Conservation (phyloP, 2,113 vertebrate genomes). For the Gyps fulvus region DNA sequence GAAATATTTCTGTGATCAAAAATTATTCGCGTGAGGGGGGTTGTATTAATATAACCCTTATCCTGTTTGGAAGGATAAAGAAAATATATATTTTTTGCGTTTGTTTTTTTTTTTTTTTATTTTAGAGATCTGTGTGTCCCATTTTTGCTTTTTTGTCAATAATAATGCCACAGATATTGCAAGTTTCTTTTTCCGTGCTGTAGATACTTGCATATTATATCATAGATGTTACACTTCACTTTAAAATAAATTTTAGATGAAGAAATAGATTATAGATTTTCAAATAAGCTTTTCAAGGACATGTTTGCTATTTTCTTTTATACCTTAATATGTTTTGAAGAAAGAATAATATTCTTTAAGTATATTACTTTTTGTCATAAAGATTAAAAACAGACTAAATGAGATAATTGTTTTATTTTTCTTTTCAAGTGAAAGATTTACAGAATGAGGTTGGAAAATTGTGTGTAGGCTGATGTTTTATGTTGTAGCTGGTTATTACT, state of each 20-base stretch:
- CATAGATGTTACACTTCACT: neutral
- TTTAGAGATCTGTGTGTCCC: neutral
- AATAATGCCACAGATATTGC: neutral
- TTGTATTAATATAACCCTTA: neutral
- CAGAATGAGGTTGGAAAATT: slow-evolving; percentile 75
- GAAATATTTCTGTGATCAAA: neutral
- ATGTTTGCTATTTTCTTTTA: neutral
- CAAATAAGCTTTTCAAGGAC: neutral
- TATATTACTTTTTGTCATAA: neutral
- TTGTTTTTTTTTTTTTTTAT: neutral
- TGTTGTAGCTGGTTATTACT: slow-evolving; percentile 73
- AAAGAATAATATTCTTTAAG: neutral
- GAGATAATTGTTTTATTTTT: slow-evolving; percentile 66
- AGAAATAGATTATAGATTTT: neutral
- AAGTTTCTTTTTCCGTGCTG: neutral
- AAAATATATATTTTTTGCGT: neutral
- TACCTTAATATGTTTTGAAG: neutral
- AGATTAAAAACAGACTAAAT: slow-evolving; percentile 58
- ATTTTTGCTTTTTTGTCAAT: neutral
- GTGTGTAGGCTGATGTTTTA: slow-evolving; percentile 74
- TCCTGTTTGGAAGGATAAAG: neutral
- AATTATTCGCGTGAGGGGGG: neutral
- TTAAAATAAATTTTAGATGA: neutral
- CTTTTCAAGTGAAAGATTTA: slow-evolving; percentile 71
- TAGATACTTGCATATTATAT: neutral